Conservation (phyloP, 2,797 vertebrate species). For the Microhierax caerulescens region DNA sequence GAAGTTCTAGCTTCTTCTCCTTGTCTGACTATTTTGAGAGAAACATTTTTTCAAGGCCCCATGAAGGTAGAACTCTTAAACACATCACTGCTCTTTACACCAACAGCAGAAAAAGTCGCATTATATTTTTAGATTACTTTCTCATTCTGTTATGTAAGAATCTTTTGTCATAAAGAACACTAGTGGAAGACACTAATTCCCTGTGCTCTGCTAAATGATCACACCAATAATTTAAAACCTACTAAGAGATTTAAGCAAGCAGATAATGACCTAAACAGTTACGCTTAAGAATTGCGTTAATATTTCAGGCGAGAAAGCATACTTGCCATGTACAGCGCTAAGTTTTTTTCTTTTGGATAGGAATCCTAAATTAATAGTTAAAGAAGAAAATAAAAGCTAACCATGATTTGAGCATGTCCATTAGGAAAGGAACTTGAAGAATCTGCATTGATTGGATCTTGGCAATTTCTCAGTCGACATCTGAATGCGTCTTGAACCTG, state of each 20-base stretch:
- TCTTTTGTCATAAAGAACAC: not conserved
- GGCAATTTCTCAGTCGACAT: slow-evolving; percentile 97
- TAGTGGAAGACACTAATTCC: not conserved
- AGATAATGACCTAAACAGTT: not conserved
- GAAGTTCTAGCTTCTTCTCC: not conserved
- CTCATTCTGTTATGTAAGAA: not conserved
- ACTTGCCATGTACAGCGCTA: not conserved
- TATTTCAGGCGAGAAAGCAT: not conserved
- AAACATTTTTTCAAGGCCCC: not conserved
- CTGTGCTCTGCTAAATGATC: not conserved
- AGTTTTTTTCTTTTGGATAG: not conserved
- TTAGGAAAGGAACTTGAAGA: slow-evolving; percentile 98
- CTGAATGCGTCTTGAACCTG: slow-evolving; percentile 98
- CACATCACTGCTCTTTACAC: not conserved
- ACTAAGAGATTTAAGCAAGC: not conserved
- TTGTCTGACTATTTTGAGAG: not conserved
- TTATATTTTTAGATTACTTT: not conserved
- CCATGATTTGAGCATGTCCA: slow-evolving; percentile 99
- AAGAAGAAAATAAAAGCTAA: slow-evolving; percentile 75
- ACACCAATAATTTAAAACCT: not conserved
- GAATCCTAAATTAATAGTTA: not conserved
- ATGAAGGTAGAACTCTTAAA: not conserved
- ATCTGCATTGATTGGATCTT: slow-evolving; percentile 95
- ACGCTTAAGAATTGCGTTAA: not conserved
- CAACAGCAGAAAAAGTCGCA: not conserved